Percentiles rank a stretch among this genome's conserved stretches.
phyloP scores from a whole-genome alignment of 2,113 vertebrate genomes.

The Anoplopoma fimbria region DNA sequence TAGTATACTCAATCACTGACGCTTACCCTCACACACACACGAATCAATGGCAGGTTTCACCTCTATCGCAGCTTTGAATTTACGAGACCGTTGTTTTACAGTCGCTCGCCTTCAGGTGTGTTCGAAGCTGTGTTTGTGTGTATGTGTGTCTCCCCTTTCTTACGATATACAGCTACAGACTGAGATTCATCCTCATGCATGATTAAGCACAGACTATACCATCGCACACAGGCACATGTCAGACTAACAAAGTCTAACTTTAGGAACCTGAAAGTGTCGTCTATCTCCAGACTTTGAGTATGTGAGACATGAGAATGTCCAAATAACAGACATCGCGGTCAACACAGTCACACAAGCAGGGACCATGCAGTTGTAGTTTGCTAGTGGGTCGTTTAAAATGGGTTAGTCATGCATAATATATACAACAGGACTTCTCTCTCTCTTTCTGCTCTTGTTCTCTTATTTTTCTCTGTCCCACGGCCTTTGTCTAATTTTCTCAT shows the following conservation, averaged over 20 bases:
- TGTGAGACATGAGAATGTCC: neutral
- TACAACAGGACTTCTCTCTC: constrained; percentile 43
- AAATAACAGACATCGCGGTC: neutral
- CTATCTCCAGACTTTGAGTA: neutral
- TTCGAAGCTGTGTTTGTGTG: neutral
- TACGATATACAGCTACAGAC: neutral
- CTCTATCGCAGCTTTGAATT: constrained; percentile 23
- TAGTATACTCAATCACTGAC: constrained; percentile 21
- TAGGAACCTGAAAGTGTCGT: neutral
- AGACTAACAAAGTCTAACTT: constrained; percentile 2
- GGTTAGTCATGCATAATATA: constrained; percentile 77
- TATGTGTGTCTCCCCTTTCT: neutral
- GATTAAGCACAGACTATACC: constrained; percentile 5
- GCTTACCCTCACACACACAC: constrained; percentile 1
- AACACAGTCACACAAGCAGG: neutral
- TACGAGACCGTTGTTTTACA: constrained; percentile 19
- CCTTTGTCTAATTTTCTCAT: constrained; percentile 9
- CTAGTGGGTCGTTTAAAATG: constrained; percentile 65
- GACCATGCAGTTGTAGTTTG: constrained; percentile 21
- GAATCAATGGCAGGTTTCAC: constrained; percentile 18
- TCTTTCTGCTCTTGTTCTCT: constrained; percentile 34
- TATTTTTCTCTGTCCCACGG: constrained; percentile 3
- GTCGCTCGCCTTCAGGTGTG: constrained; percentile 6
- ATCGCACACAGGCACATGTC: neutral
- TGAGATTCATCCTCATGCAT: constrained; percentile 30